Evolutionary conservation across 2,797 vertebrate genomes (phyloP).

Genomic region (Sarcophilus harrisii): DNA sequence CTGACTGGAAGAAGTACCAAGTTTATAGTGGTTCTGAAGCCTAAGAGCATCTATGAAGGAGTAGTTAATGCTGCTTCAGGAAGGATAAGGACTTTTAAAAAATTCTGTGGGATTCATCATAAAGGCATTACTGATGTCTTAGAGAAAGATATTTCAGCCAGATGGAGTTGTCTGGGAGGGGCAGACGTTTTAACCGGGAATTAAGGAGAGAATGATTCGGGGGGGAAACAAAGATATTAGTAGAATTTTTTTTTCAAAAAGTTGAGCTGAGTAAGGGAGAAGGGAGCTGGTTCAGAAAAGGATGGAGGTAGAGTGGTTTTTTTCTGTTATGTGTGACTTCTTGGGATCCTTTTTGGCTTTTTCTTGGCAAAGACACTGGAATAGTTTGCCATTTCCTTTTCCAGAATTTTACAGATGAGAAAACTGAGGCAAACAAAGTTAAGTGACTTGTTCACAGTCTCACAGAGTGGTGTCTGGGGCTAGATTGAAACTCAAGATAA

Average conservation of each 20-base stretch:
- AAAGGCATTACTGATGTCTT: not conserved
- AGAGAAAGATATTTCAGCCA: not conserved
- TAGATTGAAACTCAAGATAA: no score
- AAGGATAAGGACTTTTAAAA: not conserved
- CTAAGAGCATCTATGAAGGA: not conserved
- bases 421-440: no score
- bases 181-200: not conserved
- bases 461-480: no score
- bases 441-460: no score
- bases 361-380: no score
- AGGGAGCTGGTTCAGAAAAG: not conserved
- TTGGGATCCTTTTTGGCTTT: no score
- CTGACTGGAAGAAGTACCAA: no score
- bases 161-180: not conserved
- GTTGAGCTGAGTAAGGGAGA: not conserved
- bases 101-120: not conserved
- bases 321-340: not conserved
- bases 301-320: not conserved
- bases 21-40: not conserved
- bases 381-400: no score
- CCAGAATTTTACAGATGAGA: no score
- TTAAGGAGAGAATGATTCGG: not conserved
- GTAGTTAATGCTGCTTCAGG: no score
- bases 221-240: not conserved
- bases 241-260: not conserved